Evolutionary conservation across 2,113 vertebrate species (phyloP).

Genomic region (Corythornis madagascariensis): DNA sequence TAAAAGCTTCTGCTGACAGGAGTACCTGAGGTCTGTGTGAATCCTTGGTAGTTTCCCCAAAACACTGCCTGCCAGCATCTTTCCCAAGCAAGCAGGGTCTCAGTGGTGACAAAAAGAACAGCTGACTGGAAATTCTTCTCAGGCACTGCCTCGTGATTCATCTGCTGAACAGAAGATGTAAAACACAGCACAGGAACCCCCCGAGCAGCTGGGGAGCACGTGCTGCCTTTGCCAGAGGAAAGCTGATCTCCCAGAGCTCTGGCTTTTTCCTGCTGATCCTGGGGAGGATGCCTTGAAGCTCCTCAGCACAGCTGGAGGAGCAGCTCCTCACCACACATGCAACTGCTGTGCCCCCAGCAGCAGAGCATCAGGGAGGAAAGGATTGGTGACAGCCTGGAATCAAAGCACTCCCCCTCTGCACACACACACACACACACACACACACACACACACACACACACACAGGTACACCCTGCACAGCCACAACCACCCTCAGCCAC

Average conservation of each 20-base stretch:
- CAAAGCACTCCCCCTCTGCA: not conserved
- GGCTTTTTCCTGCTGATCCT: not conserved
- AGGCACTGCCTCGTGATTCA: not conserved
- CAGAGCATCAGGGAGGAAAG: not conserved
- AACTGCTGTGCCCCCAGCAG: fast-evolving
- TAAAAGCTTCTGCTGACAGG: not conserved
- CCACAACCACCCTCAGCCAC: not conserved
- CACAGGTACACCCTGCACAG: fast-evolving
- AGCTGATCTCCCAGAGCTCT: not conserved
- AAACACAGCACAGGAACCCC: not conserved
- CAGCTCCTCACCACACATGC: not conserved
- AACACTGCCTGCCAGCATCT: not conserved
- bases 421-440: fast-evolving
- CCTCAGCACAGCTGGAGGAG: not conserved
- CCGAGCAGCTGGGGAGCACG: not conserved
- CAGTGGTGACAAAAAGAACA: not conserved
- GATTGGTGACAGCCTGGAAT: not conserved
- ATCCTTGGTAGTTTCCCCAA: not conserved
- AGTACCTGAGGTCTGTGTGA: not conserved
- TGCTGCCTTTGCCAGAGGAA: not conserved
- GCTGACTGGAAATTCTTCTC: not conserved
- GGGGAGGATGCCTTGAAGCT: not conserved
- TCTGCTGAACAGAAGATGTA: not conserved
- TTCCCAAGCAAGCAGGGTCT: not conserved
- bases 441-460: fast-evolving